These are phyloP conservation scores for Hypomesus transpacificus DNA, from an alignment of 2,113 vertebrate genomes.

Conservation along the genomic window DNA sequence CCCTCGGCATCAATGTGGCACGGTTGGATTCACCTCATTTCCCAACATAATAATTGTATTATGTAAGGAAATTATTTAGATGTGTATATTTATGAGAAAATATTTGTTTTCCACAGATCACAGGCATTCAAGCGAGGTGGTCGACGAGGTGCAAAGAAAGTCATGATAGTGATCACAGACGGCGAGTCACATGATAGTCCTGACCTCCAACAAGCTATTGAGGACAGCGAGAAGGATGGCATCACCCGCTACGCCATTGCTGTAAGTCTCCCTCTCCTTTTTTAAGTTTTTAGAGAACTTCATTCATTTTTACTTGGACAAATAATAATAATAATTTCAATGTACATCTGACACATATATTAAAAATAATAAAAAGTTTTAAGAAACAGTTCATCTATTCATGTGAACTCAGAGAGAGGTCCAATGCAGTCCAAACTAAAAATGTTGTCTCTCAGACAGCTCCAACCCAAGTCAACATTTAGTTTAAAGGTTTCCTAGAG, in stretches of 20 bases:
- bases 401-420: no score
- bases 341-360: no score
- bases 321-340: no score
- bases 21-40: conserved; percentile 66
- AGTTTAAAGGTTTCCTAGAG: no score
- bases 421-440: no score
- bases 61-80: not conserved
- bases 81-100: not conserved
- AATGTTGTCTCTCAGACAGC: no score
- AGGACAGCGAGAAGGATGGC: conserved; percentile 85
- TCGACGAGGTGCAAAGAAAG: conserved; percentile 87
- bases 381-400: no score
- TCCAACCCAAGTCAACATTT: no score
- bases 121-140: conserved; percentile 88
- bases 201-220: conserved; percentile 82
- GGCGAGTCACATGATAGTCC: conserved; percentile 95
- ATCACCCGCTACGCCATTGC: conserved; percentile 94
- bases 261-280: conserved; percentile 69
- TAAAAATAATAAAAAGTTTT: no score
- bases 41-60: not conserved
- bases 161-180: conserved; percentile 98
- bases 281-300: no score
- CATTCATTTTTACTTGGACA: no score
- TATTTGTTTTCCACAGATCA: conserved; percentile 42
- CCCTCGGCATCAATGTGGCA: conserved; percentile 88